Evolutionary conservation across 2,888 invertebrate genomes (phyloP).

Genomic region (Pseudoips prasinana): DNA sequence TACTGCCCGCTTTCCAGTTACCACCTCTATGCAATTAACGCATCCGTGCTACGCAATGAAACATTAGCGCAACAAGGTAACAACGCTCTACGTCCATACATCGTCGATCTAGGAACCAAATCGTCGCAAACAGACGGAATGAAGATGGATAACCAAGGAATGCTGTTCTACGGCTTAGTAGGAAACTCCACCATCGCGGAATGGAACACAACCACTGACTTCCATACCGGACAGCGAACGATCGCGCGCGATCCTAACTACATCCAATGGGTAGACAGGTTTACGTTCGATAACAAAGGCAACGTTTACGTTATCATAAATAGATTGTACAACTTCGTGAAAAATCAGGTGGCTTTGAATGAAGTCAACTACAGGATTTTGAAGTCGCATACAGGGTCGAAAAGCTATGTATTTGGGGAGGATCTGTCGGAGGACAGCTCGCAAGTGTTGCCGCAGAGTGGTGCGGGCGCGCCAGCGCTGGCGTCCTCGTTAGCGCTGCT

Average conservation of each 20-base stretch:
- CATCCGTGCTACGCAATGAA: conserved; percentile 82
- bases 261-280: conserved; percentile 88
- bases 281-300: conserved; percentile 85
- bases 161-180: conserved; percentile 86
- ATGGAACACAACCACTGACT: conserved; percentile 85
- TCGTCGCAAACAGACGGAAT: conserved; percentile 88
- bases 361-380: conserved; percentile 86
- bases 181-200: conserved; percentile 86
- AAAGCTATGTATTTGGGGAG: conserved; percentile 84
- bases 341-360: conserved; percentile 79
- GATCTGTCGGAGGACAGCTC: conserved; percentile 39
- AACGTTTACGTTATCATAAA: conserved; percentile 87
- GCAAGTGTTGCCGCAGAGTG: conserved; percentile 33
- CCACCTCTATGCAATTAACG: conserved; percentile 85
- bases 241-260: conserved; percentile 85
- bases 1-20: conserved; percentile 87
- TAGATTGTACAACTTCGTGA: conserved; percentile 84
- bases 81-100: conserved; percentile 64
- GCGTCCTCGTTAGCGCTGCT: conserved; percentile 54
- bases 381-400: conserved; percentile 81
- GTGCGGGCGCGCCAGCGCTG: conserved; percentile 51
- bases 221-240: conserved; percentile 82
- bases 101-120: conserved; percentile 84
- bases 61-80: conserved; percentile 56
- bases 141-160: conserved; percentile 87